Evolutionary conservation across 37 sponge, comb jelly and placozoan species (phyloP).

Genomic region (Petrosia ficiformis): DNA sequence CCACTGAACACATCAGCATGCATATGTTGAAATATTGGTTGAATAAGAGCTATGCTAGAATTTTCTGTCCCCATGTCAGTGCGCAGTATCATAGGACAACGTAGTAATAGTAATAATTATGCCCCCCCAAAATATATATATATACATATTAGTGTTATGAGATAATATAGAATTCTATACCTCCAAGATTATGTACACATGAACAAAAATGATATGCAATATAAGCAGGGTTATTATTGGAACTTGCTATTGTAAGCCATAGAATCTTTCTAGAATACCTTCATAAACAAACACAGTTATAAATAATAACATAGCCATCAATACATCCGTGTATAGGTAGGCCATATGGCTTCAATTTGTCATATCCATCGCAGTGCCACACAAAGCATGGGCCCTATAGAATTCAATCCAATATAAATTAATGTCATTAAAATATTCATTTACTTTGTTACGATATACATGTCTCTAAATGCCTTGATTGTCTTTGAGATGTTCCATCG

Average conservation of each 20-base stretch:
- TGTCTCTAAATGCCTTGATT: neutral
- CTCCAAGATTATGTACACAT: too few species aligned
- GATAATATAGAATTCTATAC: too few species aligned
- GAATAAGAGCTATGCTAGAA: slow-evolving; percentile 11
- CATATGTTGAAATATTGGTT: slow-evolving; percentile 12
- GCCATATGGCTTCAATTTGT: slow-evolving; percentile 45
- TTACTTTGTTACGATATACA: slow-evolving; percentile 5
- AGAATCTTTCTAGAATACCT: slow-evolving; percentile 57
- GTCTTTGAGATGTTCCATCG: slow-evolving; percentile 3
- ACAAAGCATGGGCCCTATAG: slow-evolving; percentile 28
- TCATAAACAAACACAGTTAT: neutral
- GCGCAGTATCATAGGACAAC: too few species aligned
- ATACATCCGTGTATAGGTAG: slow-evolving; percentile 38
- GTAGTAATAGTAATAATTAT: too few species aligned
- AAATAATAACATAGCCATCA: slow-evolving; percentile 15
- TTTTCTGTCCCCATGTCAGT: slow-evolving; percentile 45
- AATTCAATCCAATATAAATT: neutral
- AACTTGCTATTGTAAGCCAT: slow-evolving; percentile 54
- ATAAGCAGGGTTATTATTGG: slow-evolving; percentile 20
- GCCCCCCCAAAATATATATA: too few species aligned
- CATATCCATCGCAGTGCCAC: slow-evolving; percentile 50
- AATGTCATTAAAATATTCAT: neutral
- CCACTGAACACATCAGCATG: neutral
- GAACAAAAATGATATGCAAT: slow-evolving; percentile 3
- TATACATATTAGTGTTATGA: too few species aligned